These are phyloP conservation scores for Papilio polytes DNA, from an alignment of 1,140 invertebrate genomes.

Conservation along the genomic window DNA sequence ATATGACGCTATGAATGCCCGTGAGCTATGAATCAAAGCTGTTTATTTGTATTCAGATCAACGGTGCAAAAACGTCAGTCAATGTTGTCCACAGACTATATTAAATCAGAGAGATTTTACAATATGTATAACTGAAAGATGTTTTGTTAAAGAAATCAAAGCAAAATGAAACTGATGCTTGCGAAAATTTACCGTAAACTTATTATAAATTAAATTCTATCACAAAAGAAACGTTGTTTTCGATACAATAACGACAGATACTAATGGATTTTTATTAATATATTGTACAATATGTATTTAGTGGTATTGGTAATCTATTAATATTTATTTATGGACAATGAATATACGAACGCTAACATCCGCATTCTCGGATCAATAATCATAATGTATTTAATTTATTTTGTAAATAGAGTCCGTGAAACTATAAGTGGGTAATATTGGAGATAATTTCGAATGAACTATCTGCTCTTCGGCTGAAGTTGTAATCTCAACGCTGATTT, in stretches of 20 bases:
- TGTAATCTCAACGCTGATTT: conserved; percentile 66
- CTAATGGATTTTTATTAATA: background rate
- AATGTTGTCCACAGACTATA: conserved; percentile 32
- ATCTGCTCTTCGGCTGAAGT: conserved; percentile 36
- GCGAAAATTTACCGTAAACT: background rate
- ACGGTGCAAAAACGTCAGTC: conserved; percentile 67
- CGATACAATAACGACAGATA: background rate
- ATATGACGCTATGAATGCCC: conserved; percentile 55
- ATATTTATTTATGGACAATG: conserved; percentile 17
- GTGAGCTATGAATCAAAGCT: conserved; percentile 66
- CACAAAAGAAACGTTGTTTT: background rate
- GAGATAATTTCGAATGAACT: conserved; percentile 37
- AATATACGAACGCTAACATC: conserved; percentile 8
- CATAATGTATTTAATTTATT: conserved; percentile 26
- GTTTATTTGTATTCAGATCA: conserved; percentile 58
- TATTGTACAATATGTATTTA: background rate
- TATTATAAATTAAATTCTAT: background rate
- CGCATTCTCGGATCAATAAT: conserved; percentile 25
- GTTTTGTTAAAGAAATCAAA: background rate
- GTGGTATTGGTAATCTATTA: conserved; percentile 6
- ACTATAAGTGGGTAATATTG: conserved; percentile 37
- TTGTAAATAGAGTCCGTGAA: conserved; percentile 30
- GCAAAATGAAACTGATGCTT: background rate
- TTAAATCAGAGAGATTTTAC: background rate
- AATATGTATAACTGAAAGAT: background rate